Base-by-base conservation (phyloP, 2,888 invertebrate species). In the Drosophila prostipennis region DNA sequence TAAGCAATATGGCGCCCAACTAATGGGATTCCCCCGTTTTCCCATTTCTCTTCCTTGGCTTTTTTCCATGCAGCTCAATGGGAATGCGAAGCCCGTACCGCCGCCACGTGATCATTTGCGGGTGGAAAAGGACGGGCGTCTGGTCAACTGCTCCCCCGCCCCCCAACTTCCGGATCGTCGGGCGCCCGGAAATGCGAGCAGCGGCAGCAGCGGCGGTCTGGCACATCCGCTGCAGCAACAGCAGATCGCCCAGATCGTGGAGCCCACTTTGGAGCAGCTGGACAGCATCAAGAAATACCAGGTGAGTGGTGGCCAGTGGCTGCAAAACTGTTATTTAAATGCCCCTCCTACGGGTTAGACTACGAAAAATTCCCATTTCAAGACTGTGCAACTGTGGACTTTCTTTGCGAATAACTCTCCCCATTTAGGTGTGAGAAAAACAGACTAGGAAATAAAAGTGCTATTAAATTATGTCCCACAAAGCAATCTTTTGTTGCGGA, bases 251-350 rank as follows among this genome's bases (percentile, higher is more conserved):
- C 92, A 92, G 82, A 89, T 92, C 72, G 92, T 93, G 57, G 93
- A 95, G 80, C 96, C 96, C 79, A 96, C 96, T 72, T 94, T 96
- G 89, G 97, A 98, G 88, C 97, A 98, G 92, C 93, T 98, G 92
- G 97, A 97, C 90, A 96, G 97, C 92, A 97, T 98, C 91, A 96
- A 96, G 89, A 97, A 97, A 91, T 98, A 97, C 92, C 97, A 97
- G 95, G 97, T 98, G 83, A 93, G 94, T 81, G 19, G 16, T 7
- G 14, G 29, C 7, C 29, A 7, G 29, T 29, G 29, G 3, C 19
- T 13, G 16, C 29, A 8, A 45, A 36, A 48, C 6, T 46, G 19
- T 6, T 6, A 51, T 63, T 40, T 14, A 13, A 2, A 19, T 54
- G 67, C 76, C 4, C 32, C 10, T 13, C 81, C 85, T 70, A 19